A percentile compares a stretch with the other conserved stretches of the same genome.
phyloP scores from a whole-genome alignment of 2,113 vertebrate species.

The Elanus axillaris region DNA sequence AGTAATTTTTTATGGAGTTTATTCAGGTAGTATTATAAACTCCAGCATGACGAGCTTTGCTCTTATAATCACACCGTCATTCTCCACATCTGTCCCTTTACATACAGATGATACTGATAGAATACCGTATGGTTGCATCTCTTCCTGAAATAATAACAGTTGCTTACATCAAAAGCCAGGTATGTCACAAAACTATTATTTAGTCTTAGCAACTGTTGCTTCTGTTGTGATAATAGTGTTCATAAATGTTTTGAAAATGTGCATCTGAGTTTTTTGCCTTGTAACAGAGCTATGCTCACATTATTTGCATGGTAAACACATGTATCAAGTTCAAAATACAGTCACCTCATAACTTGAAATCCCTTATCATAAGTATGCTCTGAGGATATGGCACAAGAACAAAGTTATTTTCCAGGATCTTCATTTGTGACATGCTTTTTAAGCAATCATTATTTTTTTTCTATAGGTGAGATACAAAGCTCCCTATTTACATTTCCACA shows the following conservation, averaged over 20 bases:
- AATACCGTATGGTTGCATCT: fast-evolving
- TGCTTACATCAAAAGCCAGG: background rate
- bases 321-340: background rate
- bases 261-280: background rate
- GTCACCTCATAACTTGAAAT: background rate
- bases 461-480: background rate
- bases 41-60: background rate
- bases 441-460: background rate
- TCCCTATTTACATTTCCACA: background rate
- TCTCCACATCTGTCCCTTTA: background rate
- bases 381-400: background rate
- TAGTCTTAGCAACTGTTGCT: background rate
- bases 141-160: background rate
- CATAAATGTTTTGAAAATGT: background rate
- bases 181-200: background rate
- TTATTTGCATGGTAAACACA: background rate
- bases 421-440: background rate
- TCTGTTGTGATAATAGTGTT: background rate
- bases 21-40: background rate
- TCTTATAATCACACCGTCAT: background rate
- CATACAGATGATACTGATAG: background rate
- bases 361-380: background rate
- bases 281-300: background rate
- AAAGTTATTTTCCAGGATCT: background rate
- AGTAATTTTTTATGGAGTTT: background rate